Percentiles rank a stretch among this genome's conserved stretches.
These are phyloP conservation scores for Tetanocera ferruginea DNA, from an alignment of 2,888 invertebrate genomes.

Conservation along the genomic window DNA sequence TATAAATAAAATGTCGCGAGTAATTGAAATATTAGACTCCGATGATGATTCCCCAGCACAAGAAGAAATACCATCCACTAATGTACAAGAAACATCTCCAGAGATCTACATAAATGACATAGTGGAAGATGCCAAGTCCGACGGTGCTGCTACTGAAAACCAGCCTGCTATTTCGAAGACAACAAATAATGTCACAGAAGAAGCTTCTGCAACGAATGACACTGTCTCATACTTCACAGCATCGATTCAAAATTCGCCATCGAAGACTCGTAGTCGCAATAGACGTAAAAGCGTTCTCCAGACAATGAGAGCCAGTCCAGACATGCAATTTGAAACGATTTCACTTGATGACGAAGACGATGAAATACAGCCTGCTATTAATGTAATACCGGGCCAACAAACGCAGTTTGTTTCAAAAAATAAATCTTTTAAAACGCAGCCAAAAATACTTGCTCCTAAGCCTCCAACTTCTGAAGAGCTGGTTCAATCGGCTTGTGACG, in stretches of 20 bases:
- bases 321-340: slow-evolving; percentile 52
- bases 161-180: neutral
- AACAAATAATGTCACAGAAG: neutral
- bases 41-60: slow-evolving; percentile 47
- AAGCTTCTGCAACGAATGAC: neutral
- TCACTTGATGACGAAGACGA: slow-evolving; percentile 49
- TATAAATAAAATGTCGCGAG: slow-evolving; percentile 42
- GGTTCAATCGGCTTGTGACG: slow-evolving; percentile 32
- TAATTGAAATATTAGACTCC: slow-evolving; percentile 53
- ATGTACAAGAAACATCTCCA: neutral
- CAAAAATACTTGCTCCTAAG: slow-evolving; percentile 42
- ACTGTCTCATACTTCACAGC: no score
- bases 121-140: neutral
- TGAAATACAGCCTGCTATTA: neutral
- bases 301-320: slow-evolving; percentile 45
- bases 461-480: slow-evolving; percentile 20
- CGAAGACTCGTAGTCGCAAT: slow-evolving; percentile 38
- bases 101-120: neutral
- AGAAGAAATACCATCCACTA: neutral
- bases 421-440: slow-evolving; percentile 39
- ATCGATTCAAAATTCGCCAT: neutral
- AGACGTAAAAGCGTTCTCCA: slow-evolving; percentile 50
- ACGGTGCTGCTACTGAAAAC: neutral
- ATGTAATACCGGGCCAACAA: neutral
- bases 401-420: neutral